Base-by-base conservation (phyloP, 1,140 invertebrate species). In the Orussus abietinus region DNA sequence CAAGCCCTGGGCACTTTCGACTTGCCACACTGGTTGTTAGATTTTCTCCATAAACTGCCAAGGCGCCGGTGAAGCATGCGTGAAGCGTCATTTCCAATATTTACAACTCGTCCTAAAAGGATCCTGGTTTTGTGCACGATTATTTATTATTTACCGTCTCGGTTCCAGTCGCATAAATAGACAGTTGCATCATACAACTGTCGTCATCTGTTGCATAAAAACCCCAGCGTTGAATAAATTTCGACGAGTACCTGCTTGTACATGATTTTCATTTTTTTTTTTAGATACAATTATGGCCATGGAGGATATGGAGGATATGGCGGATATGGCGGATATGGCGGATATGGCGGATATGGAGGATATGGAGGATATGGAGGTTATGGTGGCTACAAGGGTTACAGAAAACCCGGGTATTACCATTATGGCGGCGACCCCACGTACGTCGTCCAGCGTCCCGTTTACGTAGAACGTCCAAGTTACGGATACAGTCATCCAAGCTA, bases 291-390 rank as follows among this genome's bases (percentile, higher is more conserved):
- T n/a, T n/a, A n/a, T n/a, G n/a, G n/a, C n/a, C n/a, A 25, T 25
- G 30, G 30, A n/a, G 30, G 31, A 9, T 5, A 33, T 14, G 31
- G 31, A n/a, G 34, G 34, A 9, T 36, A 36, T 12, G 30, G 30
- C 30, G 13, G 30, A 7, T 33, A 33, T 33, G 31, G 31, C 9
- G 31, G 31, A n/a, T 11, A 36, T 17, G 10, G 15, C 13, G 34
- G 34, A 11, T 12, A 18, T 15, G 13, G 18, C 10, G 7, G 15
- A 19, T n/a, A 18, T 3, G 13, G 14, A 17, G 15, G 15, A 11
- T 36, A 36, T 18, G 13, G 14, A 9, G 18, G 18, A 6, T 13
- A 17, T 18, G 13, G 18, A 15, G 15, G 15, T 1, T n/a, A 18
- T 14, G 10, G 14, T 17, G 10, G 15, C 12, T 10, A 18, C 7